Conservation (phyloP, 2,797 vertebrate genomes). For the Monodelphis domestica region DNA sequence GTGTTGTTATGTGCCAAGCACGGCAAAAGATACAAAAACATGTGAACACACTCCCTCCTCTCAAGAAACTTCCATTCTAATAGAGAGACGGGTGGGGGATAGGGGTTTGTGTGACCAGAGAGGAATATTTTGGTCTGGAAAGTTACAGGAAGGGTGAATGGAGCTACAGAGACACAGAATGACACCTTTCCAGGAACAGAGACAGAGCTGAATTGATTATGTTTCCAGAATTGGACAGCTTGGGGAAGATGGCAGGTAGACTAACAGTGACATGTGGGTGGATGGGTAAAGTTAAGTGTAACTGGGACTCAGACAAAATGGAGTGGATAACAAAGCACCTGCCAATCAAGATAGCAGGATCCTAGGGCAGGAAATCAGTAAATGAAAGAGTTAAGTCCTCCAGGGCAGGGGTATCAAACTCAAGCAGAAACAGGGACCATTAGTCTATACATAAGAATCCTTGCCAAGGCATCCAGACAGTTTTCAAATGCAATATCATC, state of each 20-base stretch:
- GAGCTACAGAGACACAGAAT: neutral
- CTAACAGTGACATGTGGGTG: neutral
- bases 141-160: neutral
- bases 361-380: neutral
- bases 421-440: neutral
- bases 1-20: neutral
- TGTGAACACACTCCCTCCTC: neutral
- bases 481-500: no score
- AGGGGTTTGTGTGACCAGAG: no score
- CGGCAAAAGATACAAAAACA: neutral
- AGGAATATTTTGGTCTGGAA: neutral
- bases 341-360: neutral
- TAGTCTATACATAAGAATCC: neutral
- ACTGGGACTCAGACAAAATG: neutral
- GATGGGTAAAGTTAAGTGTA: neutral
- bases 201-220: no score
- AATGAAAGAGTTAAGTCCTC: neutral
- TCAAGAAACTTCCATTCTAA: neutral
- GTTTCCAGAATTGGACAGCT: neutral
- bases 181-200: neutral
- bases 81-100: neutral
- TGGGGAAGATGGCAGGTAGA: no score
- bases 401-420: neutral
- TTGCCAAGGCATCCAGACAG: neutral
- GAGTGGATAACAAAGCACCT: no score